Conservation (phyloP, 2,113 vertebrate species). For the Malurus cyaneus region DNA sequence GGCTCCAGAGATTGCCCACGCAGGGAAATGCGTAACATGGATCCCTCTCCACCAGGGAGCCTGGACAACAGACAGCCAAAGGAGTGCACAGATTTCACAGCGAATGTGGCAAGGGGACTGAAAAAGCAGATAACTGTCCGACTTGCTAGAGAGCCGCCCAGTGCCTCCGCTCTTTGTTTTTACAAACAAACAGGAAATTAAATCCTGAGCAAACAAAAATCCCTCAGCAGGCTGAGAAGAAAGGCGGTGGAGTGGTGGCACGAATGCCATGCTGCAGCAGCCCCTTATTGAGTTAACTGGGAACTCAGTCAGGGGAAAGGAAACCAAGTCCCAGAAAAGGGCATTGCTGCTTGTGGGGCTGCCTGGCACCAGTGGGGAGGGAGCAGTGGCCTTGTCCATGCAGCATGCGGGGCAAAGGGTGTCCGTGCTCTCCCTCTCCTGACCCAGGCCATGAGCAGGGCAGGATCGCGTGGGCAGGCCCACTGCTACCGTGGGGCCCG, state of each 20-base stretch:
- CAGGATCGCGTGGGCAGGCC: fast-evolving
- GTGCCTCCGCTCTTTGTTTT: background rate
- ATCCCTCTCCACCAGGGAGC: background rate
- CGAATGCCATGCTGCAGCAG: background rate
- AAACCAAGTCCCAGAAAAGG: background rate
- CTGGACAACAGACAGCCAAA: background rate
- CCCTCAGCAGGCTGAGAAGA: background rate
- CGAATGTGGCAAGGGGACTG: background rate
- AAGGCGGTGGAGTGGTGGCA: fast-evolving
- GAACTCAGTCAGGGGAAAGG: background rate
- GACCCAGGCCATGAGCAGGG: fast-evolving
- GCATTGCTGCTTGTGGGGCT: background rate
- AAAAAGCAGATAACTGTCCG: background rate
- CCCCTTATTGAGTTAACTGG: background rate
- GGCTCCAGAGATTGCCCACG: background rate
- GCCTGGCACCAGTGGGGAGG: fast-evolving
- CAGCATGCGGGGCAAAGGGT: fast-evolving
- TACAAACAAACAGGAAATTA: constrained; percentile 37
- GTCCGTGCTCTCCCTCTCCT: fast-evolving
- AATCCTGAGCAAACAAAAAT: background rate
- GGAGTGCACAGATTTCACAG: background rate
- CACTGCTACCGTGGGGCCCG: fast-evolving
- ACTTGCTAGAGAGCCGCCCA: background rate
- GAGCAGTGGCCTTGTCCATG: fast-evolving
- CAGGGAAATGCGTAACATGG: fast-evolving